Base-by-base conservation (phyloP, 2,113 vertebrate species). In the Dicentrarchus labrax region DNA sequence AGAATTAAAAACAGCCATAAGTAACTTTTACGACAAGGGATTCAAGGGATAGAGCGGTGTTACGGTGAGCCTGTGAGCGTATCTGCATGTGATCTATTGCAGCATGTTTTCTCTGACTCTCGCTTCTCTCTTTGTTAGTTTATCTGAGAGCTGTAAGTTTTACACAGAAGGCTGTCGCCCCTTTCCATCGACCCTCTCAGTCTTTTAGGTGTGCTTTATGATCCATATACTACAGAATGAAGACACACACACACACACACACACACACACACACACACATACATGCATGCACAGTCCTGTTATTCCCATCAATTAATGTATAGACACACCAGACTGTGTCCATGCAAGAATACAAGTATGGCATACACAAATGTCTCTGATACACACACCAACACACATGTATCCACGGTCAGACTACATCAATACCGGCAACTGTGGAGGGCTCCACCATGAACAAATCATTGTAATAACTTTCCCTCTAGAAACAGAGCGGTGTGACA, bases 11-110 rank as follows among this genome's bases (percentile, higher is more conserved):
- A 84, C 74, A 61, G 82, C 85, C 84, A 90, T 93, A 92, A 92
- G 87, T 90, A 95, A 93, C 82, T 90, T 95, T 95, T 94, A 95
- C 59, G 86, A 94, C 7, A 56, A 16, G 79, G 88, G 85, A 90
- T 90, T 88, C 9, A 21, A 60, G 69, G 90, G 77, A 85, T 83
- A 9, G 56, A 85, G 74, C 1, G 7, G 73, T 62, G 60, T 76
- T 76, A 71, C 11, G 16, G 73, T 62, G 66, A 24, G 21, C 38
- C n/a, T 51, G 38, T n/a, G 6, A 84, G 75, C 19, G 65, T 43
- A 86, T 89, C 73, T 83, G 90, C 83, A 86, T 86, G 78, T 90
- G 86, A 92, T 93, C 72, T 86, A 89, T 85, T 76, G 83, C 86
- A 10, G 43, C 8, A 56, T 10, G 51, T 60, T 74, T 38, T 41